Percentiles rank a stretch among this genome's conserved stretches.
These are phyloP conservation scores for Hermetia illucens DNA, from an alignment of 1,140 invertebrate genomes.

Conservation along the genomic window DNA sequence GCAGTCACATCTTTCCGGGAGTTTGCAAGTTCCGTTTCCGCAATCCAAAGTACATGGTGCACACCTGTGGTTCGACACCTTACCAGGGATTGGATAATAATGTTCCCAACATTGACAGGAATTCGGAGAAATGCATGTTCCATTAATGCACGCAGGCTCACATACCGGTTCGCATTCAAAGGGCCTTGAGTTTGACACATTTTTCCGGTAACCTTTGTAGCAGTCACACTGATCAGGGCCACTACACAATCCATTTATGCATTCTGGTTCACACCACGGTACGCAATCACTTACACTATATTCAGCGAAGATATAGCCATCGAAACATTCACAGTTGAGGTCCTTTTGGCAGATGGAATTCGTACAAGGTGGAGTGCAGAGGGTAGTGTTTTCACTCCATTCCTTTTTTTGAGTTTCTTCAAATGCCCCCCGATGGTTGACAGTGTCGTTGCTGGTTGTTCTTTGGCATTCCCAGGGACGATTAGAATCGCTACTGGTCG, in stretches of 20 bases:
- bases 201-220: slow-evolving; percentile 26
- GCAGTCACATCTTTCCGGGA: slow-evolving; percentile 10
- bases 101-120: not conserved
- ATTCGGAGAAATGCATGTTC: not conserved
- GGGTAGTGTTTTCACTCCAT: slow-evolving; percentile 21
- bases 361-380: not conserved
- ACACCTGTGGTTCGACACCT: no score
- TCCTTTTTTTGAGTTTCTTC: slow-evolving; percentile 16
- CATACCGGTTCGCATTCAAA: not conserved
- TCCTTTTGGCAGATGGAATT: not conserved
- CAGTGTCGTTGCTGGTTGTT: slow-evolving; percentile 13
- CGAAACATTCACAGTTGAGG: not conserved
- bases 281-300: slow-evolving; percentile 9
- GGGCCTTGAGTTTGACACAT: slow-evolving; percentile 11
- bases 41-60: not conserved
- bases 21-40: slow-evolving; percentile 28
- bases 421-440: slow-evolving; percentile 8
- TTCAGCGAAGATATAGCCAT: not conserved
- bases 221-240: slow-evolving; percentile 16
- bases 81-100: no score
- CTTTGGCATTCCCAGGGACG: slow-evolving; percentile 3
- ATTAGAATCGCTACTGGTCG: not conserved
- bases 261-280: slow-evolving; percentile 37
- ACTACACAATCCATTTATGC: slow-evolving; percentile 38
- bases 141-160: not conserved